Conservation (phyloP, 2,113 vertebrate genomes). For the Syrmaticus mikado region DNA sequence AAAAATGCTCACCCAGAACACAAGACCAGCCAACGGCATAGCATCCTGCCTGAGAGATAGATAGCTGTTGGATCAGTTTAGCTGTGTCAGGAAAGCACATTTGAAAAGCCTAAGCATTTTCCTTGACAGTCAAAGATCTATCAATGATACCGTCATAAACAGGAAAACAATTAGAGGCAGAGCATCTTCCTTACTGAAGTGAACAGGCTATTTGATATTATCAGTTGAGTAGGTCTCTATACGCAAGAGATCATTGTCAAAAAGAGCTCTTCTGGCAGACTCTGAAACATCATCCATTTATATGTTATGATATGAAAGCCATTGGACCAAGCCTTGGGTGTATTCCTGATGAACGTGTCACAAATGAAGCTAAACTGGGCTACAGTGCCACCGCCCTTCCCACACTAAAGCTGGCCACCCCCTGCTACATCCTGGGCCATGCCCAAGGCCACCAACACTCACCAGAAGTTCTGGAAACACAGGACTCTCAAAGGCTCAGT, state of each 20-base stretch:
- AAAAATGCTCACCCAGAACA: background rate
- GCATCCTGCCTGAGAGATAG: background rate
- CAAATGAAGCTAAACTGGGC: background rate
- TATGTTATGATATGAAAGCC: background rate
- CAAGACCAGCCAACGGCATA: background rate
- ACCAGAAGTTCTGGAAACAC: background rate
- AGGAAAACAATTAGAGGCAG: background rate
- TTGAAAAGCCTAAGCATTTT: background rate
- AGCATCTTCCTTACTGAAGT: background rate
- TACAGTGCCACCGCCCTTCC: background rate
- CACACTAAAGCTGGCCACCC: background rate
- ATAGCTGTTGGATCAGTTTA: background rate
- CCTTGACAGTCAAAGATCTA: background rate
- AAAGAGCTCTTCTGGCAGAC: background rate
- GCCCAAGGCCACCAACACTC: background rate
- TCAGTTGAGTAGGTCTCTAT: background rate
- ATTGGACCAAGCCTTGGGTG: fast-evolving
- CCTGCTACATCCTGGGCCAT: background rate
- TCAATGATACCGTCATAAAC: background rate
- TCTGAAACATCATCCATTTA: background rate
- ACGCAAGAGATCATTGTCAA: background rate
- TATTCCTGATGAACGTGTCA: background rate
- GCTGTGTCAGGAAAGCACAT: background rate
- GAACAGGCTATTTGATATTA: background rate
- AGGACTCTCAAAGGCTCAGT: background rate